A percentile compares a stretch with the other conserved stretches of the same genome.
Evolutionary conservation across 1,140 invertebrate species (phyloP).

Genomic region (Drosophila sp.): DNA sequence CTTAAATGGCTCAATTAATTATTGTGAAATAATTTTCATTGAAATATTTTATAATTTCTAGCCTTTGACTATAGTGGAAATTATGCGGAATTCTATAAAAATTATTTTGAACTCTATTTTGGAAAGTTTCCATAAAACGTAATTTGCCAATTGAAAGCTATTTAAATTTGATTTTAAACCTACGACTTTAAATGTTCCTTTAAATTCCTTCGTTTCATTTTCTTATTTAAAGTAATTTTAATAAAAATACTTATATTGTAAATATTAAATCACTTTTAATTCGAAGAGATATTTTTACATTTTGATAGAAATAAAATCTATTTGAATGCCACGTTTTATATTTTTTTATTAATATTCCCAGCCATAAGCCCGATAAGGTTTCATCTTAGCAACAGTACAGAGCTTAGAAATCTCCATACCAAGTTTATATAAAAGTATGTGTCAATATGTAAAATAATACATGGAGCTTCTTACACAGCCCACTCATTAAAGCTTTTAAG

Average conservation of each 20-base stretch:
- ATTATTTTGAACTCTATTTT: neutral
- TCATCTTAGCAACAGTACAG: neutral
- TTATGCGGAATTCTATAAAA: too few species aligned
- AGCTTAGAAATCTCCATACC: neutral
- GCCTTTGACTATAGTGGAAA: neutral
- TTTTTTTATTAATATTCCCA: neutral
- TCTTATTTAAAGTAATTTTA: too few species aligned
- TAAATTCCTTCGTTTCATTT: too few species aligned
- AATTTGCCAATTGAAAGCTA: too few species aligned
- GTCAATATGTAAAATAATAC: neutral
- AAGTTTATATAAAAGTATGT: neutral
- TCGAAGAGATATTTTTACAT: too few species aligned
- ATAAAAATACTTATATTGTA: too few species aligned
- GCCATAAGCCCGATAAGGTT: neutral
- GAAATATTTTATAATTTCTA: too few species aligned
- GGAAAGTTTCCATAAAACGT: too few species aligned
- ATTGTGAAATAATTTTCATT: conserved; percentile 5
- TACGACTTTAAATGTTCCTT: too few species aligned
- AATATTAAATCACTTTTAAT: too few species aligned
- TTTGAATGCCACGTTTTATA: conserved; percentile 3
- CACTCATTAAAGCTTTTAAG: neutral
- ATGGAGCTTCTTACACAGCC: neutral
- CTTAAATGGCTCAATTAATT: conserved; percentile 1
- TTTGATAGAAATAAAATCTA: too few species aligned
- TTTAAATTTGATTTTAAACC: too few species aligned